Conservation (phyloP, 2,797 vertebrate genomes). For the Ctenopoma kingsleyae region DNA sequence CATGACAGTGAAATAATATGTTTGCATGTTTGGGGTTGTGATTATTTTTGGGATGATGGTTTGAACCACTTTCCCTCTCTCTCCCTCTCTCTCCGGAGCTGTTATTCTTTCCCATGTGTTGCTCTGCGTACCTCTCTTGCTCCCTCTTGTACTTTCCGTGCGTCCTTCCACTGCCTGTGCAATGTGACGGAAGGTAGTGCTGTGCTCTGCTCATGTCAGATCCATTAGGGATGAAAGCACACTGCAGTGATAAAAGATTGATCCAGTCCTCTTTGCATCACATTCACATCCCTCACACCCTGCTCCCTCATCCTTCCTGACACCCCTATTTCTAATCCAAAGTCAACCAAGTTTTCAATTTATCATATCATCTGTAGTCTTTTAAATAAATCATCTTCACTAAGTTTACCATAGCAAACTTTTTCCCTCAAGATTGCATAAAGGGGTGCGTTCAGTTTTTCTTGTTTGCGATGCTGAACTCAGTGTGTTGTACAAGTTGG, state of each 20-base stretch:
- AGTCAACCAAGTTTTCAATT: slow-evolving; percentile 73
- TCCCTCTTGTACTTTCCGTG: slow-evolving; percentile 49
- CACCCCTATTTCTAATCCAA: slow-evolving; percentile 63
- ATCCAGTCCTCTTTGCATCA: slow-evolving; percentile 75
- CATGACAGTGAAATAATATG: slow-evolving; percentile 51
- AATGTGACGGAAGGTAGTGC: slow-evolving; percentile 73
- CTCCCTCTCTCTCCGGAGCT: not conserved
- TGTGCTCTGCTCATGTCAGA: slow-evolving; percentile 71
- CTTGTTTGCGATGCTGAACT: slow-evolving; percentile 7
- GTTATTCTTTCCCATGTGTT: slow-evolving; percentile 26
- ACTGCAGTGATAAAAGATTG: slow-evolving; percentile 82
- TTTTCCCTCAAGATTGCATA: slow-evolving; percentile 42
- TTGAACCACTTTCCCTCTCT: slow-evolving; percentile 20
- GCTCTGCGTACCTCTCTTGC: slow-evolving; percentile 42
- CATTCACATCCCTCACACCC: slow-evolving; percentile 71
- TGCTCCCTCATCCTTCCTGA: slow-evolving; percentile 53
- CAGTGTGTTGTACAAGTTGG: slow-evolving; percentile 21
- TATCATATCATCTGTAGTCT: slow-evolving; percentile 58
- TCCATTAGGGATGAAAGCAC: slow-evolving; percentile 80
- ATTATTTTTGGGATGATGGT: slow-evolving; percentile 46
- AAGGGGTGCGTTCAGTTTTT: slow-evolving; percentile 42
- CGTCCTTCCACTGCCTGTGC: slow-evolving; percentile 61
- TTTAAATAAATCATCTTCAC: slow-evolving; percentile 67
- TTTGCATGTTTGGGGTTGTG: slow-evolving; percentile 51
- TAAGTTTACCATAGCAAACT: slow-evolving; percentile 54